phyloP scores from a whole-genome alignment of 2,888 invertebrate species.

The Cheilosia urbana region DNA sequence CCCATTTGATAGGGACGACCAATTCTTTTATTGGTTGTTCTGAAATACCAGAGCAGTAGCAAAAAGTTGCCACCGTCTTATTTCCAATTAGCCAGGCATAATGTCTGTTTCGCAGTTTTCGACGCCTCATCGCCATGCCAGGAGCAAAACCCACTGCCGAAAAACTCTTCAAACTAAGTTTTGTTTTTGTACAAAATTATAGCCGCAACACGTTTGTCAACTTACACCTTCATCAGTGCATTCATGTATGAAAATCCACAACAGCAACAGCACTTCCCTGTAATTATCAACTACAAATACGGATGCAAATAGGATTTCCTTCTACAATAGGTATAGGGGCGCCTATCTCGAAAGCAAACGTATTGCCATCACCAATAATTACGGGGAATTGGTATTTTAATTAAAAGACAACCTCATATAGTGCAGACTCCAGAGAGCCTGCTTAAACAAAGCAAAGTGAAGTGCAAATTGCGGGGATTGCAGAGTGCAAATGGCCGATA shows the following conservation, averaged over 20 bases:
- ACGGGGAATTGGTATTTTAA: constrained; percentile 70
- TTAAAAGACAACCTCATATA: constrained; percentile 70
- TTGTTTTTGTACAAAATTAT: no score
- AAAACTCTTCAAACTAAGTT: no score
- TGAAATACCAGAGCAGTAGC: no score
- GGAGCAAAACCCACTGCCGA: no score
- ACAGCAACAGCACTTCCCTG: constrained; percentile 6
- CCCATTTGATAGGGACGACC: no score
- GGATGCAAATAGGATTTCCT: constrained; percentile 57
- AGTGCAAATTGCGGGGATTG: constrained; percentile 47
- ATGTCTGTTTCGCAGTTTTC: no score
- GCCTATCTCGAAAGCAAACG: constrained; percentile 24
- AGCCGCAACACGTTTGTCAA: neutral
- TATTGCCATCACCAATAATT: constrained; percentile 62
- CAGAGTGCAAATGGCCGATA: constrained; percentile 20
- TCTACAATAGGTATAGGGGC: neutral
- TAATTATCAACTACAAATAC: constrained; percentile 63
- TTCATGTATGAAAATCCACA: constrained; percentile 15
- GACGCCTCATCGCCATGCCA: no score
- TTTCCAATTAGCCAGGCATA: no score
- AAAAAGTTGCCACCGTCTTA: no score
- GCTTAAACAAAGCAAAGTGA: constrained; percentile 55
- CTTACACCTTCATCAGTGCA: neutral
- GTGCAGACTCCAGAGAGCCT: constrained; percentile 16
- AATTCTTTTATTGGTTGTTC: no score